Percentiles rank a stretch among this genome's conserved stretches.
These are phyloP conservation scores for Platypus cylindrus DNA, from an alignment of 2,888 invertebrate species.

Conservation along the genomic window DNA sequence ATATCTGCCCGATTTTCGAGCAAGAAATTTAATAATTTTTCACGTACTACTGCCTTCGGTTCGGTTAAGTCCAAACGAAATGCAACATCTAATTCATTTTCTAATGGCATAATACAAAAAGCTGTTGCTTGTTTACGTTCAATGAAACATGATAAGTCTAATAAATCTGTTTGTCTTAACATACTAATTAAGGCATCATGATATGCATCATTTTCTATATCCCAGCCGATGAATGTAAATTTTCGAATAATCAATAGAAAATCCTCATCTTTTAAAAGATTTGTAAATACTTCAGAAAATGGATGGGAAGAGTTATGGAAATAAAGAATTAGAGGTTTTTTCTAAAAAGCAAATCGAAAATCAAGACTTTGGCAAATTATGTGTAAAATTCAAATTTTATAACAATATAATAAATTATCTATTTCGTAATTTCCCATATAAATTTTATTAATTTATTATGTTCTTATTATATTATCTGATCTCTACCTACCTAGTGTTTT, in stretches of 20 bases:
- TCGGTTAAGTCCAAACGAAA: slow-evolving; percentile 18
- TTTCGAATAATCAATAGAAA: slow-evolving; percentile 5
- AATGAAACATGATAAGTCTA: slow-evolving; percentile 11
- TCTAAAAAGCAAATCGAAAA: no score
- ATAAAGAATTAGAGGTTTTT: slow-evolving; percentile 23
- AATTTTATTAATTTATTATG: no score
- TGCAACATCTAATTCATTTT: slow-evolving; percentile 19
- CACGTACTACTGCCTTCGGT: slow-evolving; percentile 15
- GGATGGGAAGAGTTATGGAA: slow-evolving; percentile 22
- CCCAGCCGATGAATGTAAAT: slow-evolving; percentile 27
- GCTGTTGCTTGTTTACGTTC: slow-evolving; percentile 16
- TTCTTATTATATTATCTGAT: no score
- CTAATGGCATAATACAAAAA: slow-evolving; percentile 20
- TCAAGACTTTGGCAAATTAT: no score
- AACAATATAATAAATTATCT: no score
- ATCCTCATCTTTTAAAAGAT: slow-evolving; percentile 3
- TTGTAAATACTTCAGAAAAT: slow-evolving; percentile 22
- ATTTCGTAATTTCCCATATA: no score
- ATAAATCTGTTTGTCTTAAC: slow-evolving; percentile 8
- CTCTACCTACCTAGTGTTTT: no score
- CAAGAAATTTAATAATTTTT: slow-evolving; percentile 17
- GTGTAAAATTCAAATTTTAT: no score
- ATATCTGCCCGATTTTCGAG: slow-evolving; percentile 17
- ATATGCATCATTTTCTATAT: slow-evolving; percentile 20
- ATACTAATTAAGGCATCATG: slow-evolving; percentile 20